Evolutionary conservation across 1,140 invertebrate species (phyloP), one percentile per base, ranked within the genome.

Genomic region (Nephila pilipes): DNA sequence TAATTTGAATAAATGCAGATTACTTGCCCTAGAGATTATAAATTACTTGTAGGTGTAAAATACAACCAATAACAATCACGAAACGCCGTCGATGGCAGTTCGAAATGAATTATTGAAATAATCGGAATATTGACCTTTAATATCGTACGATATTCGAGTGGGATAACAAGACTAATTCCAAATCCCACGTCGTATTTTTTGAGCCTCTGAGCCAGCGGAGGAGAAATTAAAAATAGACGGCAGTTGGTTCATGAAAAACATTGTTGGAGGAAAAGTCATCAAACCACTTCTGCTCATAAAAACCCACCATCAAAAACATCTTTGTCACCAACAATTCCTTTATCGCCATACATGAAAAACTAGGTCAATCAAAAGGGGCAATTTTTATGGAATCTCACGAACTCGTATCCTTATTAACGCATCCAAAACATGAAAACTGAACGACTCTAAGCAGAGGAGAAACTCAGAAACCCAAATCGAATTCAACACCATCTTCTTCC

Each of bases 351-450:
- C 55, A 29, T 46, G 46, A 46, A 14, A 83, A 83, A 83, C 55
- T 83, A 57, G 46, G 81, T 4, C 54, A 54, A 83, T 55, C 38
- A 25, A 8, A 83, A 54, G 46, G 54, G 36, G 79, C 79, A 81
- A 36, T 81, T 22, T 81, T 81, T 54, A 36, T 46, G 36, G 79
- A 10, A 81, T 36, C 79, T 81, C 38, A 54, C 79, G 46, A 81
- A 54, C 46, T 46, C 81, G 55, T 83, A 83, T 83, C 81, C 81
- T 83, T 83, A 83, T 83, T 83, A 83, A 25, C 46, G 55, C 46
- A n/a, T 57, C 54, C 54, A 25, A 83, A 32, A 83, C 16, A 83
- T 54, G 22, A 81, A 12, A 81, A 38, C n/a, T 46, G 16, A 46
- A 83, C n/a, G 38, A 83, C 46, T 55, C 38, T 18, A 29, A 32